phyloP scores from a whole-genome alignment of 2,888 invertebrate species.

The Nudaria mundana region DNA sequence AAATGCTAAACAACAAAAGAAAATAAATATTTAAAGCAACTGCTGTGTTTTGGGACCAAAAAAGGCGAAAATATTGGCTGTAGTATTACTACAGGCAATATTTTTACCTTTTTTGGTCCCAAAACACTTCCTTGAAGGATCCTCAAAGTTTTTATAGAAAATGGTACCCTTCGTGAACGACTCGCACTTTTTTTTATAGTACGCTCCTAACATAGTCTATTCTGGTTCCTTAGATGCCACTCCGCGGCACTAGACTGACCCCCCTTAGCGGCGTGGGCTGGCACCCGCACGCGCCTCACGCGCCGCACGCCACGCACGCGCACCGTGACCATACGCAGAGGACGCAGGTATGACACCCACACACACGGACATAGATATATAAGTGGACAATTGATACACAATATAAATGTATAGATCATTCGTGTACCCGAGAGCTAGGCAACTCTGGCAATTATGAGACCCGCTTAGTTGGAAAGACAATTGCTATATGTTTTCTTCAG shows the following conservation, averaged over 20 bases:
- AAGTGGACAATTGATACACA: background rate
- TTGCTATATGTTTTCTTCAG: no score
- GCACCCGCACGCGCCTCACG: slow-evolving; percentile 45
- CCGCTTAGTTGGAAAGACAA: background rate
- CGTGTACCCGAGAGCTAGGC: no score
- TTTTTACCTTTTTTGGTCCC: background rate
- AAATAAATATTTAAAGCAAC: no score
- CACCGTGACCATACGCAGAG: slow-evolving; percentile 26
- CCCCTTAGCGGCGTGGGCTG: slow-evolving; percentile 61
- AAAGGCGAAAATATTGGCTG: no score
- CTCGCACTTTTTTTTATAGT: no score
- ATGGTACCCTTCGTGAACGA: no score
- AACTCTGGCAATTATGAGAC: no score
- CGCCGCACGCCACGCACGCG: slow-evolving; percentile 27
- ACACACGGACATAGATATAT: background rate
- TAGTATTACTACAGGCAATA: no score
- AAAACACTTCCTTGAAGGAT: background rate
- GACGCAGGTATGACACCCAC: slow-evolving; percentile 8
- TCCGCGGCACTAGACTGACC: slow-evolving; percentile 62
- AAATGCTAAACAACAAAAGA: no score
- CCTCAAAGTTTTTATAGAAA: background rate
- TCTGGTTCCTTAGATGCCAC: slow-evolving; percentile 55
- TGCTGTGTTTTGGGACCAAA: no score
- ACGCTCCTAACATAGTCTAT: no score
- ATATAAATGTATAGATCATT: background rate